phyloP scores from a whole-genome alignment of 2,113 vertebrate species.

The Percopsis transmontana region DNA sequence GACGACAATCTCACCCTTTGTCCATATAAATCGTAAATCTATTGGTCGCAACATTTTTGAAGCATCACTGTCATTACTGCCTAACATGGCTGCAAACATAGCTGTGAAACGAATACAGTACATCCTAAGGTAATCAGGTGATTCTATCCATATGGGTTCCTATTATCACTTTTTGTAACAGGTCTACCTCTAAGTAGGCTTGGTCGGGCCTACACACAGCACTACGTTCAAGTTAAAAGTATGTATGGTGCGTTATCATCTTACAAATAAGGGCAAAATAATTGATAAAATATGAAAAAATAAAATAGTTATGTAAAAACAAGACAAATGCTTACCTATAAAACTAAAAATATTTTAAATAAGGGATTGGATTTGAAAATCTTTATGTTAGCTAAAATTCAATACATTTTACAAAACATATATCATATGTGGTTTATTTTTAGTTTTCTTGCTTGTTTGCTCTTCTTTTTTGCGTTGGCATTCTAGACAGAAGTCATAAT shows the following conservation, averaged over 20 bases:
- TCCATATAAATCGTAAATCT: neutral
- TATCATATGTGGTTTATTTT: conserved; percentile 26
- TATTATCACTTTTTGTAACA: conserved; percentile 40
- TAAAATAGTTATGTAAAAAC: too few species aligned
- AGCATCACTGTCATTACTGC: neutral
- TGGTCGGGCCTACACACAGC: neutral
- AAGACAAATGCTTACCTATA: neutral
- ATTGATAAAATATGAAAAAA: neutral
- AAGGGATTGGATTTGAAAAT: neutral
- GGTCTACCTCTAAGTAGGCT: conserved; percentile 1
- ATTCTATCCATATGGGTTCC: conserved; percentile 30
- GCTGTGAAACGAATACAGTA: neutral
- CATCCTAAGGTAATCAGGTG: conserved; percentile 32
- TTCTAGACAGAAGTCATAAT: conserved; percentile 11
- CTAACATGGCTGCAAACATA: neutral
- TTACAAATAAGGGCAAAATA: too few species aligned
- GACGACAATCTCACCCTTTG: neutral
- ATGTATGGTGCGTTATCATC: too few species aligned
- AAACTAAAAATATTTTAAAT: neutral
- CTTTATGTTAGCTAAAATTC: neutral
- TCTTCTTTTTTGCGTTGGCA: conserved; percentile 30
- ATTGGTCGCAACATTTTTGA: neutral
- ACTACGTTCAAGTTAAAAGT: neutral
- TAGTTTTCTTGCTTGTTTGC: neutral
- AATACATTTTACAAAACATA: neutral